Conservation (phyloP, 2,888 invertebrate species). For the Eulithis prunata region DNA sequence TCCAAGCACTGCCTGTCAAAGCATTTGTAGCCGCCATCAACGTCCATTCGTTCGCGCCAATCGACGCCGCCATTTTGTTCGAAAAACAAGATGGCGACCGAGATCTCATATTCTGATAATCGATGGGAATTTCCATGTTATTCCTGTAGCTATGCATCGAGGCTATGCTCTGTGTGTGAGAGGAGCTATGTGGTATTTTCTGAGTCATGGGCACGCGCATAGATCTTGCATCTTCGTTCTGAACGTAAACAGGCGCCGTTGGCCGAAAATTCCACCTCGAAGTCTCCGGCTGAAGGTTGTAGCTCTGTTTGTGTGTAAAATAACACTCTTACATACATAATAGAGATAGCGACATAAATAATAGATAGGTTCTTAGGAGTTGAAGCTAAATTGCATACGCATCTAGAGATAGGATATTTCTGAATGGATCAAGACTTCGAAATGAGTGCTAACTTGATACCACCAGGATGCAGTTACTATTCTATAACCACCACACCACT, state of each 20-base stretch:
- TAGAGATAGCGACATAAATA: slow-evolving; percentile 48
- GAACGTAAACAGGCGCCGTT: slow-evolving; percentile 80
- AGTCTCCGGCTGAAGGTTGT: slow-evolving; percentile 79
- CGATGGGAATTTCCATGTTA: slow-evolving; percentile 79
- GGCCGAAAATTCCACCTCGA: slow-evolving; percentile 79
- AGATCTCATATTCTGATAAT: slow-evolving; percentile 80
- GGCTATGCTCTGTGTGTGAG: slow-evolving; percentile 81
- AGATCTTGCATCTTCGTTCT: slow-evolving; percentile 70
- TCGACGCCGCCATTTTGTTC: slow-evolving; percentile 80
- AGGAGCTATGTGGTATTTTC: slow-evolving; percentile 77
- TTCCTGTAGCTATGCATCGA: slow-evolving; percentile 83
- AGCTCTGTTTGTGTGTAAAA: slow-evolving; percentile 70
- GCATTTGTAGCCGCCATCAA: slow-evolving; percentile 73
- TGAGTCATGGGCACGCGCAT: slow-evolving; percentile 72
- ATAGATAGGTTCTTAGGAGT: slow-evolving; percentile 38
- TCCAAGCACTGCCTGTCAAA: slow-evolving; percentile 66
- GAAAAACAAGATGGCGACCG: slow-evolving; percentile 83
- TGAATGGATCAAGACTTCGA: slow-evolving; percentile 55
- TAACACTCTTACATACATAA: slow-evolving; percentile 49
- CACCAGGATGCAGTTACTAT: slow-evolving; percentile 50
- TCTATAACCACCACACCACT: slow-evolving; percentile 81
- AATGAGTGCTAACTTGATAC: slow-evolving; percentile 52
- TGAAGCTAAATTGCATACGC: slow-evolving; percentile 65
- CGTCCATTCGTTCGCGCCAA: slow-evolving; percentile 81
- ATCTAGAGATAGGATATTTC: slow-evolving; percentile 79